phyloP scores from a whole-genome alignment of 2,888 invertebrate genomes.

The Julus scanicus region DNA sequence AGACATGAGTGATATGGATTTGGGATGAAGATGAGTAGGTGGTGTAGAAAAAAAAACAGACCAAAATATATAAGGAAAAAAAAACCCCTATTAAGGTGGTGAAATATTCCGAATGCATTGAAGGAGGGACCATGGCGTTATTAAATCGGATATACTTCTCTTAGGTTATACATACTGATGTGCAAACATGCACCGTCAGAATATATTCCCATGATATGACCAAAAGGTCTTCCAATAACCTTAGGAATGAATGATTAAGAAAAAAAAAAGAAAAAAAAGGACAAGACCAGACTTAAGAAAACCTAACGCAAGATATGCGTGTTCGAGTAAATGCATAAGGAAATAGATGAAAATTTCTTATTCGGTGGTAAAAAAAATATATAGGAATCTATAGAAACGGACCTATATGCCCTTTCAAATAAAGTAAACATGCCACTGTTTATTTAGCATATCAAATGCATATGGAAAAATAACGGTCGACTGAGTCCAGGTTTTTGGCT shows the following conservation, averaged over 20 bases:
- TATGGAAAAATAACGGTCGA: slow-evolving; percentile 27
- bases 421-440: slow-evolving; percentile 28
- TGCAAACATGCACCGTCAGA: neutral
- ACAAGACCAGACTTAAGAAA: slow-evolving; percentile 28
- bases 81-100: neutral
- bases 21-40: neutral
- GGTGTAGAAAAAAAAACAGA: neutral
- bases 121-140: neutral
- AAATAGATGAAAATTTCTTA: slow-evolving; percentile 35
- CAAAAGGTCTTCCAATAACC: slow-evolving; percentile 28
- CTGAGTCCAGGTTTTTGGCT: neutral
- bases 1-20: slow-evolving; percentile 16
- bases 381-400: slow-evolving; percentile 16
- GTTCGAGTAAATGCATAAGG: neutral
- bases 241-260: slow-evolving; percentile 32
- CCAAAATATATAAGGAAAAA: neutral
- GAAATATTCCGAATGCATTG: neutral
- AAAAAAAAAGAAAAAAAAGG: neutral
- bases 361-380: neutral
- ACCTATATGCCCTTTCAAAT: neutral
- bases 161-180: slow-evolving; percentile 30
- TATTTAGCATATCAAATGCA: slow-evolving; percentile 28
- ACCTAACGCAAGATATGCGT: neutral
- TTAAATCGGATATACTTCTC: neutral
- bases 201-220: slow-evolving; percentile 24